Conservation (phyloP, 2,113 vertebrate species). For the Siniperca chuatsi region DNA sequence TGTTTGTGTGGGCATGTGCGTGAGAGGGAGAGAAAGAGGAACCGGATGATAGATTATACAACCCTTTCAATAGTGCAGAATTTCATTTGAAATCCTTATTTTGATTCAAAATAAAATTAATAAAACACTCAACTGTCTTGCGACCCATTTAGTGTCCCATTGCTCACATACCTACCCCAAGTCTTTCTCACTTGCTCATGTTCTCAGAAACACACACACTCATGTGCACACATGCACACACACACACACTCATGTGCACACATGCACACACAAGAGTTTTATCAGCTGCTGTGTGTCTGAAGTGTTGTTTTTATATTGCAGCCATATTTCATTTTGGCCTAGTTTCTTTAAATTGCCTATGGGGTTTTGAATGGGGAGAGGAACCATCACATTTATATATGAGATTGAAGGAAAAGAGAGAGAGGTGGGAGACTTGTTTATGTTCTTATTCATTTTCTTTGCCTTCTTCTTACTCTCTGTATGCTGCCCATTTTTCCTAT, state of each 20-base stretch:
- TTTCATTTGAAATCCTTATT: conserved; percentile 69
- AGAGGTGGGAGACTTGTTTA: conserved; percentile 75
- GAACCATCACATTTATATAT: conserved; percentile 85
- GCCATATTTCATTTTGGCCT: conserved; percentile 88
- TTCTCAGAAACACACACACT: background rate
- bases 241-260: conserved; percentile 57
- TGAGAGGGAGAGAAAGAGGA: background rate
- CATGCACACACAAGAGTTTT: conserved; percentile 65
- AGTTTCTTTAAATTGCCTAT: conserved; percentile 86
- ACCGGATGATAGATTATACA: conserved; percentile 65
- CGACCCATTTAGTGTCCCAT: conserved; percentile 73
- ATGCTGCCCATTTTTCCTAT: conserved; percentile 22
- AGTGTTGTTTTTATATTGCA: conserved; percentile 87
- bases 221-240: conserved; percentile 6
- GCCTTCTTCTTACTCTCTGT: conserved; percentile 37
- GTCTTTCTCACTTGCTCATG: conserved; percentile 45
- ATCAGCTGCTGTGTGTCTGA: conserved; percentile 81
- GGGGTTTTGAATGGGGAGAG: conserved; percentile 83
- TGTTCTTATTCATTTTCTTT: conserved; percentile 74
- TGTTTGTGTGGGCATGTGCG: background rate
- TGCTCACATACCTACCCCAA: conserved; percentile 53
- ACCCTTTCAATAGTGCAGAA: conserved; percentile 63
- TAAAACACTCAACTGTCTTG: conserved; percentile 72
- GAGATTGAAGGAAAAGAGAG: conserved; percentile 74
- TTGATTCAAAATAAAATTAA: conserved; percentile 64